phyloP scores from a whole-genome alignment of 1,140 invertebrate species.

The Mizuhopecten yessoensis region DNA sequence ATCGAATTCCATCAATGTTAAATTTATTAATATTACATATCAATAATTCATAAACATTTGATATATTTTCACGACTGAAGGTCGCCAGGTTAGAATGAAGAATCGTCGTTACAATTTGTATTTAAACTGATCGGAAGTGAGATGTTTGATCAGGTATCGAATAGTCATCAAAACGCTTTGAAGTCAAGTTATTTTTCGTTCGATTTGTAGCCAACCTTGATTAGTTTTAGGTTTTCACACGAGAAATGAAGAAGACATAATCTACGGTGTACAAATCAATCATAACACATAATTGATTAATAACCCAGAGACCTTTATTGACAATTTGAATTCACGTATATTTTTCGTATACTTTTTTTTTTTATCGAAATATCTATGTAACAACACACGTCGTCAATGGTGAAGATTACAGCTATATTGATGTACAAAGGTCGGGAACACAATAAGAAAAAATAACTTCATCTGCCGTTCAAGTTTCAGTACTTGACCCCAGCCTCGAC shows the following conservation, averaged over 20 bases:
- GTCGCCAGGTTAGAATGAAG: conserved; percentile 20
- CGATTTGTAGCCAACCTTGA: neutral
- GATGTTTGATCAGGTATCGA: conserved; percentile 15
- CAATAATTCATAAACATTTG: neutral
- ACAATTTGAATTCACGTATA: neutral
- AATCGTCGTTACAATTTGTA: neutral
- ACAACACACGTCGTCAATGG: no score
- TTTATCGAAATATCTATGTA: no score
- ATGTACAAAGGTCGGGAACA: no score
- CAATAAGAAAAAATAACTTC: no score
- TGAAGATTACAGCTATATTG: no score
- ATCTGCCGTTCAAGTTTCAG: no score
- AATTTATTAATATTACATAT: conserved; percentile 36
- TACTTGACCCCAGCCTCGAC: neutral
- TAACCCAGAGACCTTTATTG: neutral
- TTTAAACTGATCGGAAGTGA: conserved; percentile 29
- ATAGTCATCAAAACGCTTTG: conserved; percentile 17
- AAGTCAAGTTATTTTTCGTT: neutral
- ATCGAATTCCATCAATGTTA: neutral
- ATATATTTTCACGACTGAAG: neutral
- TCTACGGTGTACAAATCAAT: neutral
- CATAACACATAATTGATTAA: neutral
- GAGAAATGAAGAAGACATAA: neutral
- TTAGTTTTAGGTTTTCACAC: neutral
- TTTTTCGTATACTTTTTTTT: no score